Evolutionary conservation across 2,797 vertebrate genomes (phyloP).

Genomic region (Xerus rutilus): DNA sequence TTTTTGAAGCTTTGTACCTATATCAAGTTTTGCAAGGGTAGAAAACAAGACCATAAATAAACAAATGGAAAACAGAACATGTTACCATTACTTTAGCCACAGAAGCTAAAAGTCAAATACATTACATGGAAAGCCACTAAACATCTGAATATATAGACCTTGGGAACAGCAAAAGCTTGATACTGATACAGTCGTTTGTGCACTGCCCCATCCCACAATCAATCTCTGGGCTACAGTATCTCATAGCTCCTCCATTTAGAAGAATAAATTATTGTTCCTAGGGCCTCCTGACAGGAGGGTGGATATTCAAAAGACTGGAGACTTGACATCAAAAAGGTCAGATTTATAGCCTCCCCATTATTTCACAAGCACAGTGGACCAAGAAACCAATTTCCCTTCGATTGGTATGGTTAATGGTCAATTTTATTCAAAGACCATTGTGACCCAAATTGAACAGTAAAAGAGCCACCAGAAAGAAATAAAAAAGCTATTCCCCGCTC

Average conservation of each 20-base stretch:
- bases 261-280: constrained; percentile 62
- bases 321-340: constrained; percentile 58
- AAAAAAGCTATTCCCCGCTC: constrained; percentile 26
- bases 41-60: constrained; percentile 87
- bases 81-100: constrained; percentile 64
- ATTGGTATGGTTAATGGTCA: constrained; percentile 54
- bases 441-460: constrained; percentile 58
- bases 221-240: constrained; percentile 42
- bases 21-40: constrained; percentile 82
- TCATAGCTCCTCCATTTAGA: constrained; percentile 26
- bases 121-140: constrained; percentile 11
- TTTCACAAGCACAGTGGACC: constrained; percentile 58
- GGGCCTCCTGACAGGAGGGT: constrained; percentile 29
- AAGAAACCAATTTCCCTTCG: constrained; percentile 69
- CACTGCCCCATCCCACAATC: constrained; percentile 5
- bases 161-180: constrained; percentile 51
- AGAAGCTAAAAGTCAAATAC: constrained; percentile 68
- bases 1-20: constrained; percentile 82
- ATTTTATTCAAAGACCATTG: constrained; percentile 70
- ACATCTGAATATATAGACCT: constrained; percentile 69
- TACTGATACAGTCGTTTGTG: neutral
- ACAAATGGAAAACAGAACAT: constrained; percentile 82
- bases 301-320: constrained; percentile 54
- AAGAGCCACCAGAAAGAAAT: constrained; percentile 44
- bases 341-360: constrained; percentile 58